phyloP scores from a whole-genome alignment of 2,888 invertebrate species.

The Limnephilus rhombicus region DNA sequence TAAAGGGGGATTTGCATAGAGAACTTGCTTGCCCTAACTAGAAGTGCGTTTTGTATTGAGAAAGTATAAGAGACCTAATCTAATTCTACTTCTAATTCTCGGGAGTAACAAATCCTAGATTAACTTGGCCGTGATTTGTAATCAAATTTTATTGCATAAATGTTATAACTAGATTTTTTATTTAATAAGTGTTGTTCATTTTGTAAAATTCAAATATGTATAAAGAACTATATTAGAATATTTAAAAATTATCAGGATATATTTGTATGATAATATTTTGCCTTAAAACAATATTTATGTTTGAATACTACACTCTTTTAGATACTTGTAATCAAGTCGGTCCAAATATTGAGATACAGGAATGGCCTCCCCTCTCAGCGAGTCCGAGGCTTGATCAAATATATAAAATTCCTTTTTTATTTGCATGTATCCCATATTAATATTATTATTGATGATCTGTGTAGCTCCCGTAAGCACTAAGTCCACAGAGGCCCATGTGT shows the following conservation, averaged over 20 bases:
- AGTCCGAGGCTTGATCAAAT: neutral
- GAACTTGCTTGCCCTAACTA: neutral
- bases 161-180: slow-evolving; percentile 62
- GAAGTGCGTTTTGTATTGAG: neutral
- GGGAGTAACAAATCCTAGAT: slow-evolving; percentile 23
- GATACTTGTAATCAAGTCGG: neutral
- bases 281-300: slow-evolving; percentile 64
- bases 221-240: slow-evolving; percentile 54
- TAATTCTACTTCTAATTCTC: neutral
- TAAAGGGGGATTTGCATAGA: neutral
- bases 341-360: neutral
- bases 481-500: neutral
- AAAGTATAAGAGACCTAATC: neutral
- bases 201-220: slow-evolving; percentile 59
- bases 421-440: neutral
- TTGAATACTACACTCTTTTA: slow-evolving; percentile 48
- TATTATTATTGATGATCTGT: neutral
- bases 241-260: slow-evolving; percentile 56
- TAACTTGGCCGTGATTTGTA: slow-evolving; percentile 44
- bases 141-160: slow-evolving; percentile 56
- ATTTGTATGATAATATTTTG: slow-evolving; percentile 63
- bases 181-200: slow-evolving; percentile 64
- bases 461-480: neutral
- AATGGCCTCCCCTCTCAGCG: neutral
- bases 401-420: neutral